Percentiles rank a stretch among this genome's conserved stretches.
These are phyloP conservation scores for Okamejei kenojei DNA, from an alignment of 2,797 vertebrate genomes.

Conservation along the genomic window DNA sequence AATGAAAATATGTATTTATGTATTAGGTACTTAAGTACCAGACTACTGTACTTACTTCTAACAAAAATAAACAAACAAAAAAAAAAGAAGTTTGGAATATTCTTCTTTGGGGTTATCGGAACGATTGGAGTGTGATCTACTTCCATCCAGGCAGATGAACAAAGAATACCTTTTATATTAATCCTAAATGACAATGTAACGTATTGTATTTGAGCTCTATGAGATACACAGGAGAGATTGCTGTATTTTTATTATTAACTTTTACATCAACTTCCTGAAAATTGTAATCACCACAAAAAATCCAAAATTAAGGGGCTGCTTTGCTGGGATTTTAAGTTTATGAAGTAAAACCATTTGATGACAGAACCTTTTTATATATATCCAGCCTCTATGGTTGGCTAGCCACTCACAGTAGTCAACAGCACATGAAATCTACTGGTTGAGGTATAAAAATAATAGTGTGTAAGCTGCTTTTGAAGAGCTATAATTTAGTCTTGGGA, in stretches of 20 bases:
- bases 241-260: not conserved
- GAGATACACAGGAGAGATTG: not conserved
- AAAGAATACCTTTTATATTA: not conserved
- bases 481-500: not conserved
- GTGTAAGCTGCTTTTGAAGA: not conserved
- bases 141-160: not conserved
- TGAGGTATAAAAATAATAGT: not conserved
- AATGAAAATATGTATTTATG: too few species aligned
- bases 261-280: not conserved
- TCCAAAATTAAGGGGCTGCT: not conserved
- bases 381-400: not conserved
- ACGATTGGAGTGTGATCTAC: not conserved
- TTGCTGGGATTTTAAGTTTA: not conserved
- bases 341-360: not conserved
- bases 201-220: not conserved
- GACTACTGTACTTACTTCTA: too few species aligned
- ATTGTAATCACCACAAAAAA: not conserved
- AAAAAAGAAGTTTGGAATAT: too few species aligned
- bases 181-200: not conserved
- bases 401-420: not conserved
- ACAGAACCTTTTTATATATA: not conserved
- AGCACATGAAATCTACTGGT: not conserved
- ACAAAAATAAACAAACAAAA: too few species aligned
- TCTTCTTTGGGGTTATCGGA: not conserved
- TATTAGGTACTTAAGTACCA: too few species aligned